Base-by-base conservation (phyloP, 2,113 vertebrate species). In the Heloderma charlesbogerti region DNA sequence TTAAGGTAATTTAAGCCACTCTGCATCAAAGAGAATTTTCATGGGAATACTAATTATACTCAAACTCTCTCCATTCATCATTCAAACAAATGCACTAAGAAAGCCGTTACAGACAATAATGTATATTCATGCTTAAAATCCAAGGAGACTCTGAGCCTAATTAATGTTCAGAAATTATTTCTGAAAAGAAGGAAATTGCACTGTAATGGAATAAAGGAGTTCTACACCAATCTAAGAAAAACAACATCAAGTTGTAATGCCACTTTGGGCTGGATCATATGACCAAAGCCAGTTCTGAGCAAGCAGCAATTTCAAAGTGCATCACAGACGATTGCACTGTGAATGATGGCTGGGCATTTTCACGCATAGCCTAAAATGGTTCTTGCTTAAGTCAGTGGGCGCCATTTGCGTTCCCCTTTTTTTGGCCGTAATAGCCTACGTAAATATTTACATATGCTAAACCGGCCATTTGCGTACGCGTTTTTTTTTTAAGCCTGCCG, bases 111-210 rank as follows among this genome's bases (percentile, higher is more conserved):
- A 74, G 84, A 80, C 84, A 71, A 60, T 87, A 77, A 80, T 71
- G 67, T 86, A 80, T 91, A 81, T 63, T 87, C 48, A 82, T 91
- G 90, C n/a, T 69, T 54, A 34, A 43, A 81, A 63, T 34, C 29
- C 48, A 69, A 85, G 37, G 85, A 82, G 54, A 66, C 34, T 89
- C 9, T 16, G 71, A 84, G 43, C 69, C 16, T 48, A 89, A 89
- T 84, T 77, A 63, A 75, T 37, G 72, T 89, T 66, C 66, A 40
- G n/a, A 54, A 71, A 13, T 57, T 77, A 15, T 77, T 29, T 84
- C 54, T 43, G 2, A 66, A 74, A 74, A 34, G 69, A 75, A 84
- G 27, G 66, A 85, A 67, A 67, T 9, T 79, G 60, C 57, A 79
- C 37, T 4, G 37, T 9, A 25, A 57, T 25, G 12, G 51, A 45